A percentile compares a stretch with the other conserved stretches of the same genome.
Conservation (phyloP, 2,888 invertebrate species). For the Oxyscelio sp. region DNA sequence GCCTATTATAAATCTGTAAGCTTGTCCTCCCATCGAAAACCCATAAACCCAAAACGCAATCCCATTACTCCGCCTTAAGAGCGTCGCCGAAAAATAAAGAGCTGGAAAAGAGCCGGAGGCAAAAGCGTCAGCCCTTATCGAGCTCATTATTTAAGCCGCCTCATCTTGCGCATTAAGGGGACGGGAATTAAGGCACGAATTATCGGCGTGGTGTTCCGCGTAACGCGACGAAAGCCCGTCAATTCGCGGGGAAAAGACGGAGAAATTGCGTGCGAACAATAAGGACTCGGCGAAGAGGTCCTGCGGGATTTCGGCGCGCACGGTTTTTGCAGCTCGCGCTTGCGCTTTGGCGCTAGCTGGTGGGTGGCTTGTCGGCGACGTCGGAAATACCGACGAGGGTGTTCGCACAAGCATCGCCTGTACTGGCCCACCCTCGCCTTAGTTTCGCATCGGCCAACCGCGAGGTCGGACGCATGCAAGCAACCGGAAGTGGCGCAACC, state of each 20-base stretch:
- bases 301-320: constrained; percentile 67
- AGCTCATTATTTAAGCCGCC: constrained; percentile 50
- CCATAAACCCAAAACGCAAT: constrained; percentile 59
- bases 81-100: constrained; percentile 31
- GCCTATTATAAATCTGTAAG: constrained; percentile 52
- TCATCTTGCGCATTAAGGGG: constrained; percentile 26
- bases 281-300: constrained; percentile 39
- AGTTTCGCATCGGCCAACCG: constrained; percentile 83
- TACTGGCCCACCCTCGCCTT: constrained; percentile 70
- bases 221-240: constrained; percentile 41
- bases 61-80: constrained; percentile 44
- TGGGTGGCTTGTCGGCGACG: constrained; percentile 49
- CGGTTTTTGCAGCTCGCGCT: constrained; percentile 30
- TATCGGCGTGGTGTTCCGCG: constrained; percentile 18
- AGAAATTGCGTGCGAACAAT: constrained; percentile 53
- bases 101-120: neutral
- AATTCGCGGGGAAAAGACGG: constrained; percentile 16
- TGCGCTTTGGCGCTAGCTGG: constrained; percentile 35
- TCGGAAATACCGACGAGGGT: constrained; percentile 72
- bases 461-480: constrained; percentile 78
- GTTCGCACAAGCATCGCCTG: constrained; percentile 72
- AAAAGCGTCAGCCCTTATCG: constrained; percentile 14
- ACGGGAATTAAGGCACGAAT: constrained; percentile 32
- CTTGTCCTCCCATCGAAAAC: constrained; percentile 55
- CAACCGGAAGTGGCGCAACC: constrained; percentile 68